A percentile compares a stretch with the other conserved stretches of the same genome.
phyloP scores from a whole-genome alignment of 2,113 vertebrate genomes.

The Arvicanthis niloticus region DNA sequence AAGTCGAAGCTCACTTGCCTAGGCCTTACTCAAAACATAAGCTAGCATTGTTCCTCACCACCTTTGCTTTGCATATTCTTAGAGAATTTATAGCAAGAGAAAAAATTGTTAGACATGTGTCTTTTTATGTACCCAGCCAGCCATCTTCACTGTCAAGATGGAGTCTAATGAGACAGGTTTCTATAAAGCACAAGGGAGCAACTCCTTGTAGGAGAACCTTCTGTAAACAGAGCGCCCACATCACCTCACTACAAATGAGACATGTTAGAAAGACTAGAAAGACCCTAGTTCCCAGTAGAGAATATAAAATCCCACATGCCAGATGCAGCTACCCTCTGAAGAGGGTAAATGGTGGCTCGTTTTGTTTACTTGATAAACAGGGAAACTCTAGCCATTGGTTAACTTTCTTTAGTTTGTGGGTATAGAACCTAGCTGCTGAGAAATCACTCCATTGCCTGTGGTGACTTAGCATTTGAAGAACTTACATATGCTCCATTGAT shows the following conservation, averaged over 20 bases:
- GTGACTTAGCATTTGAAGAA: not conserved
- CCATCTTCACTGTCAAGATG: constrained; percentile 34
- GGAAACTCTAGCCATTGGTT: not conserved
- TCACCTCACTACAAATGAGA: not conserved
- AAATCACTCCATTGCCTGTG: not conserved
- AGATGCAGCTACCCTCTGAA: not conserved
- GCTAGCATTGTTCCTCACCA: not conserved
- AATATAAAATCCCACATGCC: not conserved
- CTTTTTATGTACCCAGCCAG: not conserved
- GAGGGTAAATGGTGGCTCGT: not conserved
- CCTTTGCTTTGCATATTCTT: constrained; percentile 34
- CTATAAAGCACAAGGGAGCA: constrained; percentile 14
- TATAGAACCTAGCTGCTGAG: not conserved
- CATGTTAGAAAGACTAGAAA: not conserved
- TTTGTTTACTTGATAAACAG: constrained; percentile 22
- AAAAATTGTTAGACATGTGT: not conserved
- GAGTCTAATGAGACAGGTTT: constrained; percentile 13
- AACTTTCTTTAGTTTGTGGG: constrained; percentile 21
- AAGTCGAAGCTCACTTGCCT: not conserved
- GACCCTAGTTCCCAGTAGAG: not conserved
- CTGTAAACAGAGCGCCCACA: not conserved
- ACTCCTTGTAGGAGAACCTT: not conserved
- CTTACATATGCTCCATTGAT: constrained; percentile 22
- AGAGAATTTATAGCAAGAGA: constrained; percentile 37
- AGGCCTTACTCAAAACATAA: not conserved